A percentile compares a stretch with the other conserved stretches of the same genome.
Evolutionary conservation across 92 coral and sea anemone genomes (phyloP).

Genomic region (Umimayanthus chanpuru): DNA sequence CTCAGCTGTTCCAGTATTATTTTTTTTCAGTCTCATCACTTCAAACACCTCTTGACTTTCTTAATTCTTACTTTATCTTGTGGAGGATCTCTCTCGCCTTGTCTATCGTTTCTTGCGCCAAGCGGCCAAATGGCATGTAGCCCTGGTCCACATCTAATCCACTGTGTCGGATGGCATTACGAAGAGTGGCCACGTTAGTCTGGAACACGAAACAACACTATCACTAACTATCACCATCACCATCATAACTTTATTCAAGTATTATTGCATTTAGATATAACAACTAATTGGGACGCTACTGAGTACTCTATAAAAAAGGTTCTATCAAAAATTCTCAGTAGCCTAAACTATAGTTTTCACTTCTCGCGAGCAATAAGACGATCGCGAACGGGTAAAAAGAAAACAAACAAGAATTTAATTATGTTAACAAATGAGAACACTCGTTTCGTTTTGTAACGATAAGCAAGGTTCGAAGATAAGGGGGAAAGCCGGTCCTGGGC

Average conservation of each 20-base stretch:
- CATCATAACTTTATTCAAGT: not conserved
- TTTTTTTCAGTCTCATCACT: not conserved
- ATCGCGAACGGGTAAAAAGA: no score
- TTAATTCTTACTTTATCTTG: slow-evolving; percentile 71
- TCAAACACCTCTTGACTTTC: not conserved
- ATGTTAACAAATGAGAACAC: no score
- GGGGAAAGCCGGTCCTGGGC: no score
- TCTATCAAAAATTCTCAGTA: no score
- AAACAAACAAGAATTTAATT: no score
- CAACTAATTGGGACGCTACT: no score
- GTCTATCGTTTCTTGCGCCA: slow-evolving; percentile 72
- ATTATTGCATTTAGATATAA: not conserved
- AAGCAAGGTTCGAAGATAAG: no score
- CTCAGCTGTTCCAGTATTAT: not conserved
- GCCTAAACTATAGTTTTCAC: no score
- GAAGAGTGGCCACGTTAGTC: slow-evolving; percentile 56
- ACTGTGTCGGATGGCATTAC: slow-evolving; percentile 38
- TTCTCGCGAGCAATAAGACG: no score
- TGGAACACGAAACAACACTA: slow-evolving; percentile 16
- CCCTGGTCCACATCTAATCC: slow-evolving; percentile 51
- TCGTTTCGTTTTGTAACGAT: no score
- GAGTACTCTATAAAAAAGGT: no score
- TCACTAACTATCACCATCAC: no score
- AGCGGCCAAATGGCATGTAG: slow-evolving; percentile 86
- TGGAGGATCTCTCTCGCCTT: slow-evolving; percentile 64